Evolutionary conservation across 2,888 invertebrate genomes (phyloP), one percentile per base, ranked within the genome.

Genomic region (Protula sp.): DNA sequence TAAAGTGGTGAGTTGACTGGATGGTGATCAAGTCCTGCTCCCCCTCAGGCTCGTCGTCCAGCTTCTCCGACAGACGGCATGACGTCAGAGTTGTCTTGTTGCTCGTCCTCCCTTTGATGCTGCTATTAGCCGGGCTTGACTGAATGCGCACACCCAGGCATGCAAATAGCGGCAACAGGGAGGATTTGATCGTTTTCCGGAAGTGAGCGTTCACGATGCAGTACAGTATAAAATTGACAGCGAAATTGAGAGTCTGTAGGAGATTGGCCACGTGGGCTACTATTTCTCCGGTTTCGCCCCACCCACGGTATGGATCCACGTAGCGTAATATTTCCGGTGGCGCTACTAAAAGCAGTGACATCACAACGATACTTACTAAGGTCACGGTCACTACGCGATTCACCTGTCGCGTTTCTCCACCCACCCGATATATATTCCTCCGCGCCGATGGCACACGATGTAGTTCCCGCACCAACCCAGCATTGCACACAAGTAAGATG

Each of bases 321-420:
- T 62, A 64, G 26, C 53, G 47, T 26, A 64, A 54, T 29, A 75
- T 72, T 62, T 77, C 77, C 0, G 74, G 72, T 4, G 77, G 77
- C 9, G 75, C 73, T 28, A 75, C 76, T 1, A 77, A 64, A 28
- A 76, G 69, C 31, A 75, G 66, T 56, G 76, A 75, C 73, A 77
- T 73, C 27, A 75, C 70, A 2, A 77, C 73, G 31, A 77, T 75
- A 26, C 71, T 72, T 22, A 77, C 72, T 3, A 77, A 64, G 0
- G 76, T 77, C 22, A 74, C 62, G 22, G 76, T 77, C 30, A 77
- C 62, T 3, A 24, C 5, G 24, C 50, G 24, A 50, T 9, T 19
- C 24, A 26, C 14, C 50, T n/a, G 5, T 26, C 24, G 14, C 22
- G 9, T 50, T 22, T n/a, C 50, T 22, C 22, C 14, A n/a, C n/a